Conservation (phyloP, 2,888 invertebrate genomes). For the Orthosia gracilis region DNA sequence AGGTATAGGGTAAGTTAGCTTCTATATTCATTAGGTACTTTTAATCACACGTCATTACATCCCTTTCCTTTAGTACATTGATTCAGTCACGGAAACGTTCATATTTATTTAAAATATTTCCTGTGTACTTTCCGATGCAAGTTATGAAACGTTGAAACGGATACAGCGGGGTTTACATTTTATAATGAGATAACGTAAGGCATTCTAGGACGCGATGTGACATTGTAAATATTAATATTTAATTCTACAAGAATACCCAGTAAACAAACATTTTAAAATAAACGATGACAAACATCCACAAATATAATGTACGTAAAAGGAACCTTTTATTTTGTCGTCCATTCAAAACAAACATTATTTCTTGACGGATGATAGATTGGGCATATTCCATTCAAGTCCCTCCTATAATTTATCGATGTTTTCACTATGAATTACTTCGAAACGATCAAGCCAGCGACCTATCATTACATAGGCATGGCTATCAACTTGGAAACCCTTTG, state of each 20-base stretch:
- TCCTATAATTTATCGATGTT: constrained; percentile 44
- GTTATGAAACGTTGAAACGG: constrained; percentile 26
- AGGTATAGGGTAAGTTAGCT: no score
- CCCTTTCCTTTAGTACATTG: neutral
- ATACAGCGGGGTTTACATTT: neutral
- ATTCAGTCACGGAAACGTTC: constrained; percentile 3
- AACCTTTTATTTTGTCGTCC: constrained; percentile 4
- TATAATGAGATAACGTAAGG: constrained; percentile 24
- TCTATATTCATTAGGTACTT: no score
- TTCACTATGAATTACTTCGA: constrained; percentile 34
- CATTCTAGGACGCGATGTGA: neutral
- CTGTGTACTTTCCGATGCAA: constrained; percentile 16
- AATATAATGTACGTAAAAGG: neutral
- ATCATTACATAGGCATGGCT: constrained; percentile 35
- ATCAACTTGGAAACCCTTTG: constrained; percentile 9
- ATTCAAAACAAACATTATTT: constrained; percentile 28
- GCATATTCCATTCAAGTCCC: neutral
- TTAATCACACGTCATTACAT: no score
- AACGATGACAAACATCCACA: neutral
- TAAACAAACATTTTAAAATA: neutral
- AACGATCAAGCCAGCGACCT: constrained; percentile 36
- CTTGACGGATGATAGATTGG: constrained; percentile 29
- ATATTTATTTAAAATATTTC: neutral
- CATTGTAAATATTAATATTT: constrained; percentile 10
- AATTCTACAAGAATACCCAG: neutral